Evolutionary conservation across 1,140 invertebrate species (phyloP), one percentile per base, ranked within the genome.

Genomic region (Mizuhopecten yessoensis): DNA sequence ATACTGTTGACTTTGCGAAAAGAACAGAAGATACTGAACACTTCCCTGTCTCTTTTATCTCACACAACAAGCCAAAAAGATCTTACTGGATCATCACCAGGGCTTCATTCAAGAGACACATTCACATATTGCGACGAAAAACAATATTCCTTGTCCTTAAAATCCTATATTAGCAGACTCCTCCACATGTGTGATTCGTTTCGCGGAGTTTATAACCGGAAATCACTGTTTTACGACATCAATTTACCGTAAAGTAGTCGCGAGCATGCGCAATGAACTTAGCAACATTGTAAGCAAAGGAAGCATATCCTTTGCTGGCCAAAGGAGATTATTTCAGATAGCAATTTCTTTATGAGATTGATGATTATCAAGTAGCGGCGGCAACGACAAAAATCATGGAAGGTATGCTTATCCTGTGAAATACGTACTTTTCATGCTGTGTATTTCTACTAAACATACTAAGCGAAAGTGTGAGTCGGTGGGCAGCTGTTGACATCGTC

Each of bases 241-340:
- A 13, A 75, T 75, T 29, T n/a, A 0, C 57, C 57, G 57, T 75
- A 75, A 75, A 75, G 57, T 75, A 75, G n/a, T 75, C 57, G 57
- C 33, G 36, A 17, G n/a, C 88, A 89, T 89, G 88, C 88, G 45
- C 57, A 86, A 11, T 89, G 57, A 34, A 89, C 88, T 89, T 89
- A 89, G 88, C 88, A 89, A 89, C 88, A 89, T 89, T 39, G 57
- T 89, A 89, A 89, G 45, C 88, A 89, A 89, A 86, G 88, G 36
- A 86, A 23, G 57, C 23, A 29, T 29, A 9, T 75, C 57, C 57
- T 75, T 75, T 75, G 57, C 57, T 29, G 10, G 5, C 57, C 23
- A 29, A 29, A 45, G 17, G 10, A 17, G 23, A n/a, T 7, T 75
- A n/a, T n/a, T 75, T 75, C 57, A 5, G 5, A 75, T 29, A 75